Base-by-base conservation (phyloP, 2,888 invertebrate genomes). In the Notocelia uddmanniana region DNA sequence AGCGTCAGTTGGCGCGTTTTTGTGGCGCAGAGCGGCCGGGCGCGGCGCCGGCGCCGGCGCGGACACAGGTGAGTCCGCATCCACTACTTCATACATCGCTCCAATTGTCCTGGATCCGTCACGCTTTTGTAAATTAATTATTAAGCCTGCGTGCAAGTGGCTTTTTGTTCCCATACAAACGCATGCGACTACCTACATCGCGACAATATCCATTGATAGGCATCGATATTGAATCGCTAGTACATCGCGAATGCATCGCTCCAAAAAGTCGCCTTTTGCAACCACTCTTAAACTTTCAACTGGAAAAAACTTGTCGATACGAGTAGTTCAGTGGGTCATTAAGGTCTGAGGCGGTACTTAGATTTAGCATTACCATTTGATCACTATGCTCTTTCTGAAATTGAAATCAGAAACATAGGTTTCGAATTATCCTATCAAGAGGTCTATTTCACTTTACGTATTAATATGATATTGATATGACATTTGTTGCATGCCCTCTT, bases 1-100 rank as follows among this genome's bases (percentile, higher is more conserved):
- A 70, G 77, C 80, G 76, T 84, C 90, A 90, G 91, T 92, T 84
- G 85, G 76, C 82, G 81, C 78, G 79, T 85, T 86, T 88, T 87
- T 85, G 86, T 86, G 81, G 80, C 76, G 68, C 79, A 68, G 89
- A 85, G 79, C 83, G 83, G 86, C 82, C 88, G 89, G 79, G 79
- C 87, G 89, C 79, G 79, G 84, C 88, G 86, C 86, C 81, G 76
- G 86, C 88, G 87, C 87, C 85, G 54, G 48, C 58, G 34, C 31
- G 48, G 41, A 10, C 52, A 21, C 57, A 62, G 72, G 72, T 85
- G 69, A 85, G 85, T 79, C 77, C 69, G 69, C 45, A 85, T 79
- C 77, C 69, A 70, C 45, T 45, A 19, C 52, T 13, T 34, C 58
- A 59, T 50, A 59, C 48, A 58, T 34, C 31, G 68, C 26, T 23